These are phyloP conservation scores for Amblyjoppa fuscipennis DNA, from an alignment of 2,888 invertebrate genomes.

Conservation along the genomic window DNA sequence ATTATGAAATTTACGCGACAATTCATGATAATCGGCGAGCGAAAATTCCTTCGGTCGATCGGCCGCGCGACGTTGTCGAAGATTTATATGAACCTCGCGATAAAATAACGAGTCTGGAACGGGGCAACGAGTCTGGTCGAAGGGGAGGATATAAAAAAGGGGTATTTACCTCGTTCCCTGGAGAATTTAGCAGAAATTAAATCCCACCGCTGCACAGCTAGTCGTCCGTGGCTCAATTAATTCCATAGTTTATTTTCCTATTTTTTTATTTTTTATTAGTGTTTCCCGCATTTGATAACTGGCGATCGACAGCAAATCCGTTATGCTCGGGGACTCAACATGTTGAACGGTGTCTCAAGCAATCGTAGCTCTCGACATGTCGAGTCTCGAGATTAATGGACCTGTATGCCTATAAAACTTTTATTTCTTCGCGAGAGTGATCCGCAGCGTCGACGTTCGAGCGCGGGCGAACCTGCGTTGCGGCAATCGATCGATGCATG, in stretches of 20 bases:
- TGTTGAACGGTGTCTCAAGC: neutral
- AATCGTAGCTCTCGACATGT: neutral
- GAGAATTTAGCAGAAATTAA: conserved; percentile 39
- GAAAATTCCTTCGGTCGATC: neutral
- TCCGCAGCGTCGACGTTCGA: neutral
- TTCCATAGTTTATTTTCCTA: neutral
- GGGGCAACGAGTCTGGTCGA: conserved; percentile 53
- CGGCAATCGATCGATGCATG: neutral
- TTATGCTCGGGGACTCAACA: neutral
- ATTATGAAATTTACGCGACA: neutral
- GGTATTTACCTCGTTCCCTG: neutral
- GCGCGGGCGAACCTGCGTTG: conserved; percentile 4
- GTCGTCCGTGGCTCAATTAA: conserved; percentile 54
- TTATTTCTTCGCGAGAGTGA: neutral
- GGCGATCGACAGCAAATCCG: neutral
- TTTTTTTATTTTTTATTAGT: conserved; percentile 2
- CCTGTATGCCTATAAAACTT: conserved; percentile 6
- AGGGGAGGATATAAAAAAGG: conserved; percentile 20
- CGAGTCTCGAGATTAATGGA: neutral
- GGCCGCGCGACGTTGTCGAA: conserved; percentile 3
- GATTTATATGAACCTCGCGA: conserved; percentile 57
- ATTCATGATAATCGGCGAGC: neutral
- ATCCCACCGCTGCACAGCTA: neutral
- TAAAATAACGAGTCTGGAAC: conserved; percentile 59
- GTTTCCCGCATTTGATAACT: neutral